Evolutionary conservation across 2,113 vertebrate species (phyloP).

Genomic region (Phrynocephalus versicolor): DNA sequence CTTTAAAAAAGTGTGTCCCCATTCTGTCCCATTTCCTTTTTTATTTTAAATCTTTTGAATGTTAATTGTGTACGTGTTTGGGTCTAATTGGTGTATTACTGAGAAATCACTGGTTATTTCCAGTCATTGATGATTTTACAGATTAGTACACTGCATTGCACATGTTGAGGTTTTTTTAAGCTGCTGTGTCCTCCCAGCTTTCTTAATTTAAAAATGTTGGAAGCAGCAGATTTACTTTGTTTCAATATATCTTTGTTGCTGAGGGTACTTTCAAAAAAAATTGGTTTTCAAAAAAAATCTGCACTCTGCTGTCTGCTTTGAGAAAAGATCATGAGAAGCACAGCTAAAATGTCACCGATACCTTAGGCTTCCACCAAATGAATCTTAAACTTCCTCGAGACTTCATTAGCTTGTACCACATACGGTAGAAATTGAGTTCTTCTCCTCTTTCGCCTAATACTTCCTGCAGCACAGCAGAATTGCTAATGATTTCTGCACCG

Average conservation of each 20-base stretch:
- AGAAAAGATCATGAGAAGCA: conserved; percentile 28
- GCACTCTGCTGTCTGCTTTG: background rate
- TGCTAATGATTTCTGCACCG: conserved; percentile 37
- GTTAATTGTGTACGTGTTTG: background rate
- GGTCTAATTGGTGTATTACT: background rate
- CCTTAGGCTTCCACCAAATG: conserved; percentile 8
- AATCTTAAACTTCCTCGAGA: conserved; percentile 2
- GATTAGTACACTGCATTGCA: background rate
- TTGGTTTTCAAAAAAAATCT: background rate
- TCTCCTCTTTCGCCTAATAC: background rate
- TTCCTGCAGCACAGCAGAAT: background rate
- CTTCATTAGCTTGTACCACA: conserved; percentile 34
- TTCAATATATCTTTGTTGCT: background rate
- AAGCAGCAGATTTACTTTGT: background rate
- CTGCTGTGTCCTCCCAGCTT: background rate
- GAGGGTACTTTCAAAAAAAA: background rate
- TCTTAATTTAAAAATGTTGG: background rate
- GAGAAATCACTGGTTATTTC: background rate
- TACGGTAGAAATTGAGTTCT: background rate
- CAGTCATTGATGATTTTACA: background rate
- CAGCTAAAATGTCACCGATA: conserved; percentile 20
- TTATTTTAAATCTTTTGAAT: background rate
- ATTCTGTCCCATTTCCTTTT: background rate
- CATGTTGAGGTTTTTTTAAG: background rate
- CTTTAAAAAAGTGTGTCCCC: background rate